Evolutionary conservation across 2,797 vertebrate genomes (phyloP), one percentile per base, ranked within the genome.

Genomic region (Molothrus ater): DNA sequence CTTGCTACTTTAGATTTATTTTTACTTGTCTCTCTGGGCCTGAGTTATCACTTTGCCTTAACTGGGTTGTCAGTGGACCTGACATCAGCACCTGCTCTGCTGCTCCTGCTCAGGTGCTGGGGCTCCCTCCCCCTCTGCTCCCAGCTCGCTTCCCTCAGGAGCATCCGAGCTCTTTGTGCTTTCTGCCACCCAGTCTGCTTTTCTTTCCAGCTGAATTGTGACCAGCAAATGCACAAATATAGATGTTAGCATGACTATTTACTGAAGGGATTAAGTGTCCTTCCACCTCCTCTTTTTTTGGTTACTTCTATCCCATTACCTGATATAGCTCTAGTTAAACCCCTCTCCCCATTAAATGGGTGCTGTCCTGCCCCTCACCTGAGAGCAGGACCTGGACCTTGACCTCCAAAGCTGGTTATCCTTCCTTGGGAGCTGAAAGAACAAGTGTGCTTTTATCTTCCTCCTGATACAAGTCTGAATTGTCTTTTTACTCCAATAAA

Each of bases 241-340:
- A 85, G 73, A 56, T 9, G 32, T 36, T 92, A 76, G 43, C 45
- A 32, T 80, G 82, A 75, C 64, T 92, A 12, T 85, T 94, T 94
- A 34, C 84, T 70, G 81, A 89, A 81, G 63, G 73, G 86, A 93
- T 96, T 87, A 88, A 54, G 22, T 29, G 48, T 85, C 45, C 60
- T 92, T 93, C 84, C 29, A 78, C 65, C 26, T 85, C 25, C 43
- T 63, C 40, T 85, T 73, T 59, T 71, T 83, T 54, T 56, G 34
- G 68, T 75, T 32, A 40, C 51, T 86, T 74, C 72, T 91, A 73
- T 92, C 84, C 34, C 66, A 73, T 93, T 94, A 79, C 80, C 54
- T 72, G 66, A 63, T 36, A 63, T 2, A 34, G 68, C 68, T 91
- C 68, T 17, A 38, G 50, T 53, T 96, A 92, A 92, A 43, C 40